Evolutionary conservation across 2,113 vertebrate genomes (phyloP).

Genomic region (Nerophis lumbriciformis): DNA sequence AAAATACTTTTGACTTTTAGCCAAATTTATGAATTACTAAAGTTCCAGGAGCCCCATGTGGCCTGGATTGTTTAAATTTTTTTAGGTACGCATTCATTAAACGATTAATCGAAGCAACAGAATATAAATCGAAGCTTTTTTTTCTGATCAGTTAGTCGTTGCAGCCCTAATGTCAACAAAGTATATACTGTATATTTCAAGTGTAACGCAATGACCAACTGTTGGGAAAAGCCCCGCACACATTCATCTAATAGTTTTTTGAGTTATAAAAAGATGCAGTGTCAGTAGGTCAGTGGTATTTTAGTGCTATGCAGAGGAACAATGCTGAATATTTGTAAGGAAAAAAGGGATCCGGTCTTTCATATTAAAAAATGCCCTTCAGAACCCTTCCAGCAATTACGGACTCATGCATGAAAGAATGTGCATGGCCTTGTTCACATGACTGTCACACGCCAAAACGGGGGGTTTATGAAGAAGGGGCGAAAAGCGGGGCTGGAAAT

Average conservation of each 20-base stretch:
- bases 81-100: too few species aligned
- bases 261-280: constrained; percentile 20
- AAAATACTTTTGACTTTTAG: too few species aligned
- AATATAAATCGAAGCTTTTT: too few species aligned
- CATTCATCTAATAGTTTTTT: background rate
- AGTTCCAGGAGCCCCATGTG: too few species aligned
- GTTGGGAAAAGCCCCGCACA: background rate
- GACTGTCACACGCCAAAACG: constrained; percentile 58
- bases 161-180: too few species aligned
- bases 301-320: constrained; percentile 9
- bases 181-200: too few species aligned
- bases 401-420: constrained; percentile 67
- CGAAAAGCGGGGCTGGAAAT: constrained; percentile 25
- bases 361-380: constrained; percentile 46
- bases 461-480: constrained; percentile 13
- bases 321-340: constrained; percentile 7
- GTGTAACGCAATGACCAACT: background rate
- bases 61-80: too few species aligned
- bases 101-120: too few species aligned
- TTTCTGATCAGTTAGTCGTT: too few species aligned
- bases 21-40: too few species aligned
- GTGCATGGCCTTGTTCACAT: constrained; percentile 67
- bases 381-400: constrained; percentile 52
- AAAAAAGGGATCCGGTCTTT: constrained; percentile 11
- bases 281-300: background rate